Percentiles rank a stretch among this genome's conserved stretches.
Evolutionary conservation across 2,888 invertebrate genomes (phyloP).

Genomic region (Microchrysa polita): DNA sequence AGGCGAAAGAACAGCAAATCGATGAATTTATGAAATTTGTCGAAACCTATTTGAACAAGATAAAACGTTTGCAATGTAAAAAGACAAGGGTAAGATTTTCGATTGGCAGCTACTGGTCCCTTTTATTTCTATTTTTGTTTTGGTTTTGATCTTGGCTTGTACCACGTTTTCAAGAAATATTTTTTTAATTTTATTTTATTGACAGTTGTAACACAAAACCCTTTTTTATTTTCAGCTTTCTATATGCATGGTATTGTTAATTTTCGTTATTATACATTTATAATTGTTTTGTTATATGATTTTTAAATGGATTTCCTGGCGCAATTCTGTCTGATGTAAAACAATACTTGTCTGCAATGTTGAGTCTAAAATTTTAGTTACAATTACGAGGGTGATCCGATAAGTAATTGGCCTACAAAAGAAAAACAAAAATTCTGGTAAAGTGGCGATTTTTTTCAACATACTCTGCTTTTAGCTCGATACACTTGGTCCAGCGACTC

Average conservation of each 20-base stretch:
- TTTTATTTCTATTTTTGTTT: neutral
- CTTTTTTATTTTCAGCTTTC: slow-evolving; percentile 41
- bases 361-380: too few species aligned
- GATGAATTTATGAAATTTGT: slow-evolving; percentile 83
- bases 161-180: neutral
- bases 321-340: too few species aligned
- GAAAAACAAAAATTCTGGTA: too few species aligned
- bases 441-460: too few species aligned
- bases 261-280: slow-evolving; percentile 18
- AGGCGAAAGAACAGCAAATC: slow-evolving; percentile 68
- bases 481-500: too few species aligned
- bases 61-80: slow-evolving; percentile 78
- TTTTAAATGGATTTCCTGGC: too few species aligned
- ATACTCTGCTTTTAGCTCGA: too few species aligned
- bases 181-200: slow-evolving; percentile 35
- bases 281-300: too few species aligned
- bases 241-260: slow-evolving; percentile 34
- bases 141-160: neutral
- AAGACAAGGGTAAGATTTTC: slow-evolving; percentile 77
- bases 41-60: slow-evolving; percentile 88
- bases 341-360: too few species aligned
- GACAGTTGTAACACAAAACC: slow-evolving; percentile 18
- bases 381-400: too few species aligned
- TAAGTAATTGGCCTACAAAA: too few species aligned
- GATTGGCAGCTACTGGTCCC: neutral